These are phyloP conservation scores for Sisyra terminalis DNA, from an alignment of 2,888 invertebrate genomes.

Conservation along the genomic window DNA sequence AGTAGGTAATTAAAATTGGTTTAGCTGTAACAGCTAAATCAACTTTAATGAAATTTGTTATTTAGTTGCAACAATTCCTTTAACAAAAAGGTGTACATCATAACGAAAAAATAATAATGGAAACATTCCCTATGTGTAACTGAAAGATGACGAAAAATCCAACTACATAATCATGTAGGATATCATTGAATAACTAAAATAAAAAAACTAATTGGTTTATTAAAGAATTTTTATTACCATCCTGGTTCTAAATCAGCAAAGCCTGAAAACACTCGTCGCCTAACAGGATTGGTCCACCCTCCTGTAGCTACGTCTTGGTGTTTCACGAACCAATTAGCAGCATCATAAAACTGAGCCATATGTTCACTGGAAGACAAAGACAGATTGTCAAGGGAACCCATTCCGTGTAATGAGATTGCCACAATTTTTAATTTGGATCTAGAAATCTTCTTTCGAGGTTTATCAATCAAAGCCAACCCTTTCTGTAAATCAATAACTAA, in stretches of 20 bases:
- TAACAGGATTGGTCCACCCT: conserved; percentile 86
- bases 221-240: conserved; percentile 42
- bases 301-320: conserved; percentile 73
- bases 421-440: conserved; percentile 55
- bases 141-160: too few species aligned
- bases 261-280: conserved; percentile 52
- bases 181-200: too few species aligned
- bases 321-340: conserved; percentile 82
- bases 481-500: conserved; percentile 83
- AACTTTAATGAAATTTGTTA: too few species aligned
- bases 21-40: too few species aligned
- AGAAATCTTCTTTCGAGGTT: conserved; percentile 50
- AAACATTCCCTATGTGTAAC: too few species aligned
- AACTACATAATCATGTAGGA: too few species aligned
- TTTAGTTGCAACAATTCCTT: too few species aligned
- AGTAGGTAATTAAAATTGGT: too few species aligned
- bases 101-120: too few species aligned
- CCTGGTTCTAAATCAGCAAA: conserved; percentile 68
- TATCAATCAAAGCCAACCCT: conserved; percentile 53
- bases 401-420: conserved; percentile 48
- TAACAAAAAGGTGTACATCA: too few species aligned
- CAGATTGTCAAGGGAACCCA: conserved; percentile 59
- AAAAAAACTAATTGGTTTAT: conserved; percentile 5
- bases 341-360: conserved; percentile 77
- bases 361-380: conserved; percentile 72